Base-by-base conservation (phyloP, 2,888 invertebrate genomes). In the Melipona beecheii region DNA sequence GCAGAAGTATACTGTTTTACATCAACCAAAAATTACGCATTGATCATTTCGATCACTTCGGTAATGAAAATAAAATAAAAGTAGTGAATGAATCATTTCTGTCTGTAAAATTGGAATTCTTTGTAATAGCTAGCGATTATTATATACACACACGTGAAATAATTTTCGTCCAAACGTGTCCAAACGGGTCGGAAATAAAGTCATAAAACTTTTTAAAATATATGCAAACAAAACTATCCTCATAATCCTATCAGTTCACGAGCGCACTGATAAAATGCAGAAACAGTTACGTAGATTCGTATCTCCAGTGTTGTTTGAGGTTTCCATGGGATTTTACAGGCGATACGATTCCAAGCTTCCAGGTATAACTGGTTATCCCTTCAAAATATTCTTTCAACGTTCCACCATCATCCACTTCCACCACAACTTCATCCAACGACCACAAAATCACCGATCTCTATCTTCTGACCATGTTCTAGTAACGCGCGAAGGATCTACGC, bases 271-370 rank as follows among this genome's bases (percentile, higher is more conserved):
- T 73, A 73, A 73, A 73, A 52, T 62, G n/a, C 31, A 31, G 4
- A 73, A 50, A 62, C 31, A 52, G 19, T 27, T n/a, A 73, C 27
- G n/a, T 11, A 73, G 31, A 31, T 62, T 11, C 31, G 11, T 27
- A 73, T 62, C 73, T 50, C 19, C n/a, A 11, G 27, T 11, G 49
- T 62, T 62, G 19, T 73, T 73, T 62, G 49, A 31, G 9, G 31
- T 73, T 73, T 73, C 50, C 73, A 31, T 15, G 27, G 50, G 49
- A 62, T 64, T 73, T 50, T 13, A 73, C 60, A 50, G 31, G 0
- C 13, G 43, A 62, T 50, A 70, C 31, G 52, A 17, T 69, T 31
- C 13, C 24, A 9, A 31, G 54, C 31, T 36, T 0, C 17, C 54
- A 54, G 70, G 36, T 56, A 60, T 43, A 60, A 21, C 17, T 19